Percentiles rank a stretch among this genome's conserved stretches.
phyloP scores from a whole-genome alignment of 2,113 vertebrate species.

The Etheostoma cragini region DNA sequence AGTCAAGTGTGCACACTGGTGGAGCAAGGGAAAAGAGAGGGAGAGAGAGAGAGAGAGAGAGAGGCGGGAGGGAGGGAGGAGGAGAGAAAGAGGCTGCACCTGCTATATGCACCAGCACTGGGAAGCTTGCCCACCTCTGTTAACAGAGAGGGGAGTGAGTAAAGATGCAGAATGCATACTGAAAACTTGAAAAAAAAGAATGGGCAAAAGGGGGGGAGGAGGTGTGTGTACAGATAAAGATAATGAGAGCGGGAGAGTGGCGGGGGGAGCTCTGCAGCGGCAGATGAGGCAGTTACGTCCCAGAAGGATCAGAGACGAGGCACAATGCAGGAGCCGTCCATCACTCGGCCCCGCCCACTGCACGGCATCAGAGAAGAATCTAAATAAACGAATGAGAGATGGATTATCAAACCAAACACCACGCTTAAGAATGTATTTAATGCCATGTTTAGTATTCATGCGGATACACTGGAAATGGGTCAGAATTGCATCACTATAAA shows the following conservation, averaged over 20 bases:
- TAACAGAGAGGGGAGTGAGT: slow-evolving; percentile 59
- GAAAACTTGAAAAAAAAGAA: slow-evolving; percentile 40
- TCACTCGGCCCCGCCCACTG: slow-evolving; percentile 54
- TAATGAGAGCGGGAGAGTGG: slow-evolving; percentile 61
- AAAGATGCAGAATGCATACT: slow-evolving; percentile 69
- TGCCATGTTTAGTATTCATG: not conserved
- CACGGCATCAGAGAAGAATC: slow-evolving; percentile 17
- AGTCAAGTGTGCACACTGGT: slow-evolving; percentile 64
- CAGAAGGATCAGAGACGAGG: slow-evolving; percentile 78
- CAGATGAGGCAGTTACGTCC: slow-evolving; percentile 54
- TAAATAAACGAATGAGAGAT: not conserved
- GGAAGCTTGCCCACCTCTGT: slow-evolving; percentile 77
- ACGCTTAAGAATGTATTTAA: not conserved
- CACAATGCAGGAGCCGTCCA: slow-evolving; percentile 75
- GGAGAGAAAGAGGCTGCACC: slow-evolving; percentile 80
- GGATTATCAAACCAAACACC: not conserved
- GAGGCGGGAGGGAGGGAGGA: slow-evolving; percentile 58
- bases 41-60: slow-evolving; percentile 75
- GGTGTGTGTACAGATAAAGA: slow-evolving; percentile 65
- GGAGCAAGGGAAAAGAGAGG: slow-evolving; percentile 54
- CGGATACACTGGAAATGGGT: not conserved
- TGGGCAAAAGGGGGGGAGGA: slow-evolving; percentile 27
- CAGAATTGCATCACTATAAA: not conserved
- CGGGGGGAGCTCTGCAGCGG: slow-evolving; percentile 51
- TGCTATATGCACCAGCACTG: slow-evolving; percentile 77